Conservation (phyloP, 2,888 invertebrate species). For the Melipona beecheii region DNA sequence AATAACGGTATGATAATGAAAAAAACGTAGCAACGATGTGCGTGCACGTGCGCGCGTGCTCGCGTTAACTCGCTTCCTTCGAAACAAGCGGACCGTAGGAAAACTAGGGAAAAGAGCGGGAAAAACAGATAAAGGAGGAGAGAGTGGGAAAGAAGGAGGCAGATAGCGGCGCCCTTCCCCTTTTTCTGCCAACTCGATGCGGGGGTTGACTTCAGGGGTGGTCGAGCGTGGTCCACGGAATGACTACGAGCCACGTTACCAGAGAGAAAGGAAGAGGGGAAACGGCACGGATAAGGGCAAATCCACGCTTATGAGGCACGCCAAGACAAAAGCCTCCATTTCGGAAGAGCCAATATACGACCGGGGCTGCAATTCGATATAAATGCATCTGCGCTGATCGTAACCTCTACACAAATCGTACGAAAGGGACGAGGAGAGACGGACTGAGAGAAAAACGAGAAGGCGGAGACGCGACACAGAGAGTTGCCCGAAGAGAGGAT, state of each 20-base stretch:
- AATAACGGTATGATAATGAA: conserved; percentile 83
- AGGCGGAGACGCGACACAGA: background rate
- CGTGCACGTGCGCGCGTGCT: conserved; percentile 51
- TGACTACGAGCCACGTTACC: conserved; percentile 56
- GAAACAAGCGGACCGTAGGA: conserved; percentile 70
- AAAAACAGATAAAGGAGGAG: background rate
- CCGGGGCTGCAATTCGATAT: conserved; percentile 79
- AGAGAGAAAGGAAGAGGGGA: conserved; percentile 34
- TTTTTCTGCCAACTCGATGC: conserved; percentile 63
- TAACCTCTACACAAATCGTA: conserved; percentile 68
- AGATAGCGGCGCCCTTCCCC: conserved; percentile 61
- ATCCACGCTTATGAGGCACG: conserved; percentile 82
- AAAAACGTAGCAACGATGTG: conserved; percentile 68
- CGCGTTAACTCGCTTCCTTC: conserved; percentile 74
- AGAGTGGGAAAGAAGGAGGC: conserved; percentile 26
- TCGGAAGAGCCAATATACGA: conserved; percentile 78
- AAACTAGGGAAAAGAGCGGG: conserved; percentile 26
- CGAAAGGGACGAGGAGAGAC: conserved; percentile 8
- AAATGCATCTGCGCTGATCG: conserved; percentile 79
- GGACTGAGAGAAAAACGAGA: background rate
- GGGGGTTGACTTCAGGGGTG: conserved; percentile 80
- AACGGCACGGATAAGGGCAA: conserved; percentile 78
- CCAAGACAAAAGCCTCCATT: conserved; percentile 83
- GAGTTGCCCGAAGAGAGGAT: conserved; percentile 66
- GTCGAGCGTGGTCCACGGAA: conserved; percentile 76